Base-by-base conservation (phyloP, 2,797 vertebrate species). In the Chelonia mydas region DNA sequence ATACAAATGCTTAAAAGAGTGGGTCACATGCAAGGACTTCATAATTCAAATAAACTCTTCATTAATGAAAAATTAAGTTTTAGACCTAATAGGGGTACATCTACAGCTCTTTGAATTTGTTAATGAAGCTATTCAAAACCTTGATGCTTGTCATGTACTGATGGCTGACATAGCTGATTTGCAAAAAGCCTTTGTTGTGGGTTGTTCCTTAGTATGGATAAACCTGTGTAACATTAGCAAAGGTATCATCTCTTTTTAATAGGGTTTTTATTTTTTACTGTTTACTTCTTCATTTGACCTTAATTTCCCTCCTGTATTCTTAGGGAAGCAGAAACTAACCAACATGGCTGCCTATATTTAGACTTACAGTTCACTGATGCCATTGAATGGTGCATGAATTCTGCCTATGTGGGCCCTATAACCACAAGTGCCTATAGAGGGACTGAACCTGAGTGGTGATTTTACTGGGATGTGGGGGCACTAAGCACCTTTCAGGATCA, bases 391-490 rank as follows among this genome's bases (percentile, higher is more conserved):
- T 33, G 33, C 59, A 33, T 33, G 15, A 33, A 33, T 61, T 59
- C 28, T 61, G 59, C 12, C 59, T 8, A 61, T 61, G 15, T 15
- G 31, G 31, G 31, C 15, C 31, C 59, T 61, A 15, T 16, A 33
- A 61, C 6, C 59, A 61, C 59, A 33, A 15, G 28, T 59, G 28
- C 28, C 28, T 31, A 31, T 31, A 31, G 15, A 31, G 57, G 57
- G 57, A 59, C 57, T 3, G 28, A 59, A 55, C 23, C 54, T 55
- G 54, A 31, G 57, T 33, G 31, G 31, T 61, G 59, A 61, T 16
- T 6, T 2, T 0, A 5, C 2, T 5, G n/a, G 27, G 27, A 51
- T 10, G 17, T 7, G 33, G 31, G 31, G 31, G 13, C 59, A 15
- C 59, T 33, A 31, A 33, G 31, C 13, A 61, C 8, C 31, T 31